A percentile compares a stretch with the other conserved stretches of the same genome.
Evolutionary conservation across 2,113 vertebrate species (phyloP).

Genomic region (Lucifuga dentata): DNA sequence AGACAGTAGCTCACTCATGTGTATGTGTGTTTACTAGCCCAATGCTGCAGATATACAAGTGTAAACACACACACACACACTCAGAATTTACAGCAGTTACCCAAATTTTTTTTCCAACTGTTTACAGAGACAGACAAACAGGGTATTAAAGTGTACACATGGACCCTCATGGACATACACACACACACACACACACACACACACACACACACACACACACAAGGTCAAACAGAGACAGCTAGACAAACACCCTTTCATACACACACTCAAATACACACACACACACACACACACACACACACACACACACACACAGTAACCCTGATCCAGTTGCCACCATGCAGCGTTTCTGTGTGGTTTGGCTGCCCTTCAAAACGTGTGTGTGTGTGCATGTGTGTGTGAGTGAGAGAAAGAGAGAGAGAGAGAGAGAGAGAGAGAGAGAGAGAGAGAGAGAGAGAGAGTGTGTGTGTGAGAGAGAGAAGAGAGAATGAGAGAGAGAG

Average conservation of each 20-base stretch:
- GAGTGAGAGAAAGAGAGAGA: no score
- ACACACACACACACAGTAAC: no score
- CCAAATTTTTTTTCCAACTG: slow-evolving; percentile 53
- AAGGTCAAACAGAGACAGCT: slow-evolving; percentile 47
- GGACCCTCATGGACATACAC: slow-evolving; percentile 29
- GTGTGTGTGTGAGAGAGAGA: no score
- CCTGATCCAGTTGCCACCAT: slow-evolving; percentile 61
- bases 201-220: no score
- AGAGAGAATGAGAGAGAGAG: no score
- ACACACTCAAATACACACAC: no score
- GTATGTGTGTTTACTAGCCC: slow-evolving; percentile 23
- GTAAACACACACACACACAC: slow-evolving; percentile 53
- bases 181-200: slow-evolving; percentile 22
- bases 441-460: no score
- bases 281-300: no score
- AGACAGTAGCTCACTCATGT: background rate
- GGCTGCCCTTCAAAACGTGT: slow-evolving; percentile 75
- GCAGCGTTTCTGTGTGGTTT: slow-evolving; percentile 67
- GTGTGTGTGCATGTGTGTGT: no score
- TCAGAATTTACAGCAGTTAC: slow-evolving; percentile 53
- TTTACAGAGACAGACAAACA: slow-evolving; percentile 59
- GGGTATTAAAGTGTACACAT: slow-evolving; percentile 57
- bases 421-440: no score
- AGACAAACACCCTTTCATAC: slow-evolving; percentile 42
- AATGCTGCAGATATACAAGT: slow-evolving; percentile 51